phyloP scores from a whole-genome alignment of 2,797 vertebrate genomes.

The Selene dorsalis region DNA sequence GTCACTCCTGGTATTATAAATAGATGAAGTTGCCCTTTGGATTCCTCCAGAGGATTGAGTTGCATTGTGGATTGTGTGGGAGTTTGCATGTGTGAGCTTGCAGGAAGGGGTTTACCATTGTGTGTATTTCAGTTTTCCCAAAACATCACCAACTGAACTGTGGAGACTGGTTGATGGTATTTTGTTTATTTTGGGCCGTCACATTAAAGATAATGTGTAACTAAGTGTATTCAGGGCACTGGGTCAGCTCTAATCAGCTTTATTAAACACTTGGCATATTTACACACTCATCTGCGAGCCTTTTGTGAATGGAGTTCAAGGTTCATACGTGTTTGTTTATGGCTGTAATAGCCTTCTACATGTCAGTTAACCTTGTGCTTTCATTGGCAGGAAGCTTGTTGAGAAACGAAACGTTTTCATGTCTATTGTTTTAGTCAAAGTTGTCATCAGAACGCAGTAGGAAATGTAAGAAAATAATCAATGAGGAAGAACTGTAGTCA shows the following conservation, averaged over 20 bases:
- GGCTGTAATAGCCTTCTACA: neutral
- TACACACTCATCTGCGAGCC: constrained; percentile 29
- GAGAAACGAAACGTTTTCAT: neutral
- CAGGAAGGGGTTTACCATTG: constrained; percentile 14
- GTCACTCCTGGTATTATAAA: constrained; percentile 66
- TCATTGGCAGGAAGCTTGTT: neutral
- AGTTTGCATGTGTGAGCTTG: constrained; percentile 4
- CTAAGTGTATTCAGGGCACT: constrained; percentile 42
- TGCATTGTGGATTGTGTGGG: constrained; percentile 55
- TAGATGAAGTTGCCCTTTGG: constrained; percentile 61
- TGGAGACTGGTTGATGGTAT: constrained; percentile 10
- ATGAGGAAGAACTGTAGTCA: constrained; percentile 34
- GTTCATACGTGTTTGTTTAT: constrained; percentile 29
- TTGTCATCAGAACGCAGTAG: constrained; percentile 24
- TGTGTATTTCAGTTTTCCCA: constrained; percentile 30
- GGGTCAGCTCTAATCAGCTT: constrained; percentile 61
- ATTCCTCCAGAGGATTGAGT: constrained; percentile 49
- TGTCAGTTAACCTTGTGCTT: constrained; percentile 11
- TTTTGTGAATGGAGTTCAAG: constrained; percentile 11
- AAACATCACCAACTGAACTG: constrained; percentile 28
- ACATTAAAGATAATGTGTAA: constrained; percentile 45
- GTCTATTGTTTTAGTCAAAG: neutral
- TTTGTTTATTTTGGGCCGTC: constrained; percentile 44
- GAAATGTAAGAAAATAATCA: constrained; percentile 8
- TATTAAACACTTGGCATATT: constrained; percentile 47